Evolutionary conservation across 2,797 vertebrate genomes (phyloP).

Genomic region (Merluccius polli): DNA sequence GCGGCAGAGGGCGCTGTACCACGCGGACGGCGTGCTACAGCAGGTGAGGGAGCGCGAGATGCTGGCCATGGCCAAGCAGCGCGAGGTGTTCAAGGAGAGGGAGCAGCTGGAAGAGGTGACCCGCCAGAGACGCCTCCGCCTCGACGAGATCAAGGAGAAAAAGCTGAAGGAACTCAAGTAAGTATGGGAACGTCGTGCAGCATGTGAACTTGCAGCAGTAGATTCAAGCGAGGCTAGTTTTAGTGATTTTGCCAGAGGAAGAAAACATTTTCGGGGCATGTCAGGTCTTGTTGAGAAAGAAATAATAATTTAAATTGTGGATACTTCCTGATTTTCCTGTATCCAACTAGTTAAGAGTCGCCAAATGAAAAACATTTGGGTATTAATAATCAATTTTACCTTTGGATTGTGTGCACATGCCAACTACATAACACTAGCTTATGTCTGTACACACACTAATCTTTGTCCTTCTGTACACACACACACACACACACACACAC

Average conservation of each 20-base stretch:
- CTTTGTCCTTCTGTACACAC: constrained; percentile 13
- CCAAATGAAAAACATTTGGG: neutral
- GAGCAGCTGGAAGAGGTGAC: constrained; percentile 71
- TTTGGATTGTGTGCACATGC: neutral
- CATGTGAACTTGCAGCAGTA: too few relatives aligned
- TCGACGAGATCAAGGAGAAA: constrained; percentile 76
- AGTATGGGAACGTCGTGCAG: constrained; percentile 19
- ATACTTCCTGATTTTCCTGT: neutral
- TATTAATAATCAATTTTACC: neutral
- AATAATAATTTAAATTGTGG: neutral
- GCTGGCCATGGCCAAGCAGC: constrained; percentile 58
- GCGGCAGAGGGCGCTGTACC: constrained; percentile 33
- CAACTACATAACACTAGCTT: neutral
- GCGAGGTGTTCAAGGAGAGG: constrained; percentile 71
- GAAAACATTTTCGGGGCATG: too few relatives aligned
- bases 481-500: neutral
- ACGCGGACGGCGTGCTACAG: constrained; percentile 67
- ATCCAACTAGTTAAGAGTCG: neutral
- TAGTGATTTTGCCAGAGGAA: too few relatives aligned
- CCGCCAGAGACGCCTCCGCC: constrained; percentile 59
- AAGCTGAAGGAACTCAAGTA: constrained; percentile 86
- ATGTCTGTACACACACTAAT: neutral
- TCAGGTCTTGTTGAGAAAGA: too few relatives aligned
- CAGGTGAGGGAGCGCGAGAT: constrained; percentile 79
- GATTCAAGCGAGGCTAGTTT: too few relatives aligned